These are phyloP conservation scores for Hipposideros larvatus DNA, from an alignment of 2,797 vertebrate species.

Conservation along the genomic window DNA sequence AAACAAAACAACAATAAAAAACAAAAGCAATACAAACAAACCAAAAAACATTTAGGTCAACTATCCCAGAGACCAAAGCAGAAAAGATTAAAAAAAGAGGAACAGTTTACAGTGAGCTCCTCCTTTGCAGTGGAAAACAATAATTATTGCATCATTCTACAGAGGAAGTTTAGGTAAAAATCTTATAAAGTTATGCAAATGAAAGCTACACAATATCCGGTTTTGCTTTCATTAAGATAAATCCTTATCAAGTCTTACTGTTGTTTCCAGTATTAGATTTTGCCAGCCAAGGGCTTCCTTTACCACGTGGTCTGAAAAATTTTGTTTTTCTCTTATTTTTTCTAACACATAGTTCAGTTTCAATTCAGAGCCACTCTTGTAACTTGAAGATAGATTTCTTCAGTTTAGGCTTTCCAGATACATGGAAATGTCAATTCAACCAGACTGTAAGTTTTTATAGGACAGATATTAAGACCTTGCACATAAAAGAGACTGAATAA, in stretches of 20 bases:
- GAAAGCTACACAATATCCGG: neutral
- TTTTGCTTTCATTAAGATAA: conserved; percentile 3
- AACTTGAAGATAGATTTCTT: neutral
- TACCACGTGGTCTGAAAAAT: neutral
- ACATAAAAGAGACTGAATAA: neutral
- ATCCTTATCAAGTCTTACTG: neutral
- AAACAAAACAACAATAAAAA: neutral
- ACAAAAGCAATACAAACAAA: neutral
- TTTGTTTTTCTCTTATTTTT: neutral
- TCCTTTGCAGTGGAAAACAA: neutral
- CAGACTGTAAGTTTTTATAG: neutral
- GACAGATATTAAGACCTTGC: neutral
- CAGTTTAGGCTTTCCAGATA: conserved; percentile 35
- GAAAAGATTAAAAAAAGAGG: neutral
- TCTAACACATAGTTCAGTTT: neutral
- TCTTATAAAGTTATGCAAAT: conserved; percentile 3
- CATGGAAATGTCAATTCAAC: neutral
- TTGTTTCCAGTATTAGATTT: conserved; percentile 5
- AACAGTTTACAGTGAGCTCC: neutral
- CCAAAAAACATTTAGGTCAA: fast-evolving
- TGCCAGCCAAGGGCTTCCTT: neutral
- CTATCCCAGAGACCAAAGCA: neutral
- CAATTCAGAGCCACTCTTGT: neutral
- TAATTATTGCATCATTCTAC: neutral
- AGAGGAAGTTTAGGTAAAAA: neutral